These are phyloP conservation scores for Gymnoscopelus braueri DNA, from an alignment of 2,797 vertebrate genomes.

Conservation along the genomic window DNA sequence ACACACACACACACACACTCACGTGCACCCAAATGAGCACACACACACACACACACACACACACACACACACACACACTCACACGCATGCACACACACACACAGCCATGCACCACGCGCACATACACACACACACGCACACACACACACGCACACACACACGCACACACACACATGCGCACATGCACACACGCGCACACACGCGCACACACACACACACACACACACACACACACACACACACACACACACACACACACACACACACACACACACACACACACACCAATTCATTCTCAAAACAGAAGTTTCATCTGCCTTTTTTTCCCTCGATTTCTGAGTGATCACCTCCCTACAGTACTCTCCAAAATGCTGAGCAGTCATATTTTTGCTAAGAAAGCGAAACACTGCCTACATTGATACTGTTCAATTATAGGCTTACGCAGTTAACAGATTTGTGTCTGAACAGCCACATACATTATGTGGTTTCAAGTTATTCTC, in stretches of 20 bases:
- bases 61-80: slow-evolving; percentile 3
- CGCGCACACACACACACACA: slow-evolving; percentile 3
- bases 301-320: background rate
- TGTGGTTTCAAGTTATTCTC: background rate
- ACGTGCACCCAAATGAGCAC: slow-evolving; percentile 5
- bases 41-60: background rate
- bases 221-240: background rate
- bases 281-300: background rate
- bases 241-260: slow-evolving; percentile 7
- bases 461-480: background rate
- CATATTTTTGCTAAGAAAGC: slow-evolving; percentile 5
- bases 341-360: background rate
- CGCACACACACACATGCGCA: background rate
- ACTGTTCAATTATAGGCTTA: too few relatives aligned
- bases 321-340: background rate
- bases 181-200: slow-evolving; percentile 18
- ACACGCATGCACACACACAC: background rate
- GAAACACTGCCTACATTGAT: background rate
- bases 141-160: background rate
- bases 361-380: slow-evolving; percentile 42
- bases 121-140: background rate
- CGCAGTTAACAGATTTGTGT: too few relatives aligned
- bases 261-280: slow-evolving; percentile 14
- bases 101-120: background rate
- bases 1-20: background rate